Base-by-base conservation (phyloP, 2,888 invertebrate genomes). In the Marronus borbonicus region DNA sequence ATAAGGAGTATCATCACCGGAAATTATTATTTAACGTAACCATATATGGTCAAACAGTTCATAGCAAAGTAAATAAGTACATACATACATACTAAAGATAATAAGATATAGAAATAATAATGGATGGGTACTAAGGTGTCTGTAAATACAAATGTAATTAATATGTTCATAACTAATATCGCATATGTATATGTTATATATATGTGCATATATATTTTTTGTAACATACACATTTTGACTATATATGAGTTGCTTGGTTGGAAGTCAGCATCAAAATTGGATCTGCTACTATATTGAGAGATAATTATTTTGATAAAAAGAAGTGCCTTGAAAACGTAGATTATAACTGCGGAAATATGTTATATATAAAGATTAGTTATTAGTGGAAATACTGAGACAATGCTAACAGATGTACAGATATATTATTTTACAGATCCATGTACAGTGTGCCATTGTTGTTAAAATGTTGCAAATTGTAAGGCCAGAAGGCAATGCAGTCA, bases 381-480 rank as follows among this genome's bases (percentile, higher is more conserved):
- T 85, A 84, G 82, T 85, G 85, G 84, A 86, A 84, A 84, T 85
- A 85, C 84, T 81, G 82, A 85, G 84, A 83, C 50, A 84, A 83
- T 79, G 85, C 84, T 85, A 85, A 86, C 84, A 86, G 84, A 85
- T 84, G 78, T 86, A 85, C 81, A 84, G 84, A 83, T 84, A 85
- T 85, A 87, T 87, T 87, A 87, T 88, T 87, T 87, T 88, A 87
- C 86, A 86, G 85, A 86, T 85, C 86, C 85, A 86, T 80, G 86
- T 87, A 88, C 86, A 86, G 88, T 88, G 88, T 88, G 88, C 88
- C 88, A 88, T 88, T 83, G 83, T 84, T 83, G 83, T 82, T 83
- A 83, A 80, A 82, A 85, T 85, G 85, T 87, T 87, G 85, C 87
- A 49, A 83, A 81, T 84, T 86, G 86, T 87, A 86, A 85, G 84